Evolutionary conservation across 2,888 invertebrate genomes (phyloP).

Genomic region (Candidula unifasciata): DNA sequence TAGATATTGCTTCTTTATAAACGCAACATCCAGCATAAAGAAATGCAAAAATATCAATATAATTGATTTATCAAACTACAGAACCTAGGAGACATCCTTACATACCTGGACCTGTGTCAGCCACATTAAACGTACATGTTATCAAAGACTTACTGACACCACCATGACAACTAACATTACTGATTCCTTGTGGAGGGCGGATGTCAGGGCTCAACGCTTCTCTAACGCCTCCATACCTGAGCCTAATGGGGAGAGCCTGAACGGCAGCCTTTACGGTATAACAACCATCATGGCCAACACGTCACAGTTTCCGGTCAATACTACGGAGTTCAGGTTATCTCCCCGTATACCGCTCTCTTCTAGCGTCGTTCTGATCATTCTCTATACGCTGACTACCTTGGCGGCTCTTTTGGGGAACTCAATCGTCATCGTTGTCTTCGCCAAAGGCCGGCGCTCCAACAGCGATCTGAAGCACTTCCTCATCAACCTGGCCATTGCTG

Average conservation of each 20-base stretch:
- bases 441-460: slow-evolving; percentile 75
- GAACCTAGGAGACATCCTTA: too few relatives aligned
- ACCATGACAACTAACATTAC: too few relatives aligned
- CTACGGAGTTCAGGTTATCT: background rate
- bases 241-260: background rate
- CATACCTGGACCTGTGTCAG: too few relatives aligned
- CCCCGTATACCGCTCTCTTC: slow-evolving; percentile 55
- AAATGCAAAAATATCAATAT: too few relatives aligned
- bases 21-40: too few relatives aligned
- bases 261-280: background rate
- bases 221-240: too few relatives aligned
- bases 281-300: background rate
- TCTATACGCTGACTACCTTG: slow-evolving; percentile 79
- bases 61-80: too few relatives aligned
- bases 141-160: too few relatives aligned
- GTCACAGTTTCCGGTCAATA: background rate
- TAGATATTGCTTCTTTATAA: too few relatives aligned
- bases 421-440: slow-evolving; percentile 79
- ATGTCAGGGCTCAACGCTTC: too few relatives aligned
- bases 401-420: slow-evolving; percentile 79
- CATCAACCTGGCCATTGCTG: slow-evolving; percentile 89
- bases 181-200: too few relatives aligned
- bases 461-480: slow-evolving; percentile 83
- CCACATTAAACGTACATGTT: too few relatives aligned
- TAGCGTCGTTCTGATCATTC: slow-evolving; percentile 67